Conservation (phyloP, 2,113 vertebrate genomes). For the Centropus bengalensis region DNA sequence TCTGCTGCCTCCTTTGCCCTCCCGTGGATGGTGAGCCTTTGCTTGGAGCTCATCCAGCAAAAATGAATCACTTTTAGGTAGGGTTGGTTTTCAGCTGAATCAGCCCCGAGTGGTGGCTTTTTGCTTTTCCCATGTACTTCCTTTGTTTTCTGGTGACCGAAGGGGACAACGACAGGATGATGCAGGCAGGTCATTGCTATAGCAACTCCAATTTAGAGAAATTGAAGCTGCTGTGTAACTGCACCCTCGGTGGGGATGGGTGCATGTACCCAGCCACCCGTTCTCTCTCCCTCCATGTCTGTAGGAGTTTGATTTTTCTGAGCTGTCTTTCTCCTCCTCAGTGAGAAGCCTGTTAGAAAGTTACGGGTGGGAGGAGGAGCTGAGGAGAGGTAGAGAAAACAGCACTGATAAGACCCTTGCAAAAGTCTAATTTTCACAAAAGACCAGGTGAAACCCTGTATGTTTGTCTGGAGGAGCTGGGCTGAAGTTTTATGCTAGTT, state of each 20-base stretch:
- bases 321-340: constrained; percentile 4
- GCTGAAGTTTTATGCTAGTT: not conserved
- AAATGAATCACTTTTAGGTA: not conserved
- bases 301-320: constrained; percentile 47
- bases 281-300: not conserved
- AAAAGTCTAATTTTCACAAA: not conserved
- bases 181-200: constrained; percentile 13
- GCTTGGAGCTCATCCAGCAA: not conserved
- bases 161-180: not conserved
- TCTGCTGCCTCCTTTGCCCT: not conserved
- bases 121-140: accelerated
- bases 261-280: not conserved
- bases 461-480: not conserved
- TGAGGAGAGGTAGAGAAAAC: not conserved
- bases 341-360: not conserved
- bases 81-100: not conserved
- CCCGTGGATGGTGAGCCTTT: accelerated
- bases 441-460: not conserved
- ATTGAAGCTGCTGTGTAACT: not conserved
- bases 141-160: not conserved
- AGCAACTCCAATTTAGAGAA: not conserved
- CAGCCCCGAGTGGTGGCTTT: not conserved
- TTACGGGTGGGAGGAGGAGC: not conserved
- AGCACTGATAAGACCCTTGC: not conserved
- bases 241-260: not conserved